phyloP scores from a whole-genome alignment of 2,113 vertebrate genomes.

The Rhadina sibilatrix region DNA sequence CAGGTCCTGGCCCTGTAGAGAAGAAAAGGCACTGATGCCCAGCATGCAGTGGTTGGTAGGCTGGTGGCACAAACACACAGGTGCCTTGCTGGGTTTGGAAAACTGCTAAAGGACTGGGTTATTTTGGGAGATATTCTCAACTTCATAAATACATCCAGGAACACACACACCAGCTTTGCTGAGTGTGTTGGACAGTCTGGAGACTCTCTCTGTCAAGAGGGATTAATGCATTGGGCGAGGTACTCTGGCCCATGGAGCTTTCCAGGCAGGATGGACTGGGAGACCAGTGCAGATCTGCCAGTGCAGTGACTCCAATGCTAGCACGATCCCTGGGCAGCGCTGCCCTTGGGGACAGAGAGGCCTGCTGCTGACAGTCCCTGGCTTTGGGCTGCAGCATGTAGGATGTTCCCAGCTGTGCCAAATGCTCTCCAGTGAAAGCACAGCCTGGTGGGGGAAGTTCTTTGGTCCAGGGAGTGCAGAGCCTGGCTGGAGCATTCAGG shows the following conservation, averaged over 20 bases:
- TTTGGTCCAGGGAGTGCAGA: background rate
- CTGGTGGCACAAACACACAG: fast-evolving
- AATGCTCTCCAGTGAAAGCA: background rate
- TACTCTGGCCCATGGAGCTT: background rate
- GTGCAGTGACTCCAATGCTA: background rate
- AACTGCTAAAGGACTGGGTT: background rate
- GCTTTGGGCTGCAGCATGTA: background rate
- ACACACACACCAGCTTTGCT: background rate
- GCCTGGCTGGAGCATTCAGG: background rate
- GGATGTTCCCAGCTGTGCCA: background rate
- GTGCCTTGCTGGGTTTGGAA: background rate
- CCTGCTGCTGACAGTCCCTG: background rate
- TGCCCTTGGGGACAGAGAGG: background rate
- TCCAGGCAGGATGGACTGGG: background rate
- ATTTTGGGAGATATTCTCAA: background rate
- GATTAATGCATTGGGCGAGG: fast-evolving
- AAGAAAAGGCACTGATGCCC: background rate
- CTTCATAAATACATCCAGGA: background rate
- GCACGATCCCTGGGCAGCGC: fast-evolving
- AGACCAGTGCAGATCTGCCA: background rate
- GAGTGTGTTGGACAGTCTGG: background rate
- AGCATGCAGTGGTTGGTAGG: fast-evolving
- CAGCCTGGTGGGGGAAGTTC: fast-evolving
- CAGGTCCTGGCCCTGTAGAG: background rate
- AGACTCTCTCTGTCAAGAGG: background rate